Evolutionary conservation across 1,140 invertebrate species (phyloP).

Genomic region (Wasmannia auropunctata): DNA sequence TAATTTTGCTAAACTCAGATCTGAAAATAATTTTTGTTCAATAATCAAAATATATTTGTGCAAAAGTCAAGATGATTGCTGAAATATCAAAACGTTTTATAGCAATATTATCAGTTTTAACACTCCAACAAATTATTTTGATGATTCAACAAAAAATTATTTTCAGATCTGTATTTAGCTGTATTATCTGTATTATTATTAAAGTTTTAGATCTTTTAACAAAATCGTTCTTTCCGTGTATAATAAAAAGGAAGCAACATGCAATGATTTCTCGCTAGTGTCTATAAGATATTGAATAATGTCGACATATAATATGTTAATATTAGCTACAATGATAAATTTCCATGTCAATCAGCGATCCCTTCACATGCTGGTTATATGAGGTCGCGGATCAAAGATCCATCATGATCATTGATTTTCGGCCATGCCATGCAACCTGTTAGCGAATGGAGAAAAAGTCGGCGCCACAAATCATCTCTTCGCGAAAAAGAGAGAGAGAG

Average conservation of each 20-base stretch:
- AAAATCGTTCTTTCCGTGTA: no score
- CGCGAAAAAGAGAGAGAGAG: constrained; percentile 21
- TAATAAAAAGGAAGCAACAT: background rate
- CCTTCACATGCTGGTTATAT: background rate
- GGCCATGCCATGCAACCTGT: constrained; percentile 1
- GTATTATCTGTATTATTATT: no score
- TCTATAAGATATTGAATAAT: background rate
- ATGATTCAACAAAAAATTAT: no score
- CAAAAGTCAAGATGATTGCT: no score
- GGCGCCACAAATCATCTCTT: constrained; percentile 68
- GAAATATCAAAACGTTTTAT: no score
- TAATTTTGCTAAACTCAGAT: no score
- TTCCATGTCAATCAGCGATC: background rate
- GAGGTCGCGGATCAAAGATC: background rate
- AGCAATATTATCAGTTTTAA: no score
- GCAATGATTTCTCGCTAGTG: background rate
- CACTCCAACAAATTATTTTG: no score
- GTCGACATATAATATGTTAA: background rate
- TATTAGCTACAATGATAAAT: background rate
- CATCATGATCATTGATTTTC: constrained; percentile 53
- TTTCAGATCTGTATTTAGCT: no score
- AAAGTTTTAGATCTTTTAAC: no score
- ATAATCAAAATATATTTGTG: no score
- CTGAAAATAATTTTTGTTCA: no score
- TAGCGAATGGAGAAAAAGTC: constrained; percentile 50